Conservation (phyloP, 2,113 vertebrate genomes). For the Anhinga anhinga region DNA sequence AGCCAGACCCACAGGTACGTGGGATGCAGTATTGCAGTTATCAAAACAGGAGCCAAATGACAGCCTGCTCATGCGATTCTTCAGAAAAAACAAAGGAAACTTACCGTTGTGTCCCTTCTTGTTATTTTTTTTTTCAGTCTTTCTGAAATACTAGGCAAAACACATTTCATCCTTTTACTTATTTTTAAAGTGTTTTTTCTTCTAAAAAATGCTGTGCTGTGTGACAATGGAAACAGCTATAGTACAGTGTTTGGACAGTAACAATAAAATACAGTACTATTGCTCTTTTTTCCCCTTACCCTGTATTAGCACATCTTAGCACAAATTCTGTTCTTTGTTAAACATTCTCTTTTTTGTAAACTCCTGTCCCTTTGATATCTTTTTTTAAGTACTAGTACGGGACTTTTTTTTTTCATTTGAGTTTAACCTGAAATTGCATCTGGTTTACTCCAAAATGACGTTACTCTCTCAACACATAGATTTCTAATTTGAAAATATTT, state of each 20-base stretch:
- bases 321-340: neutral
- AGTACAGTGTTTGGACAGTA: neutral
- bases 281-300: neutral
- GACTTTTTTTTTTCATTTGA: neutral
- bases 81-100: neutral
- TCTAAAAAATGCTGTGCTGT: neutral
- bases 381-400: neutral
- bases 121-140: neutral
- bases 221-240: neutral
- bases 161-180: neutral
- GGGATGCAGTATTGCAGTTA: neutral
- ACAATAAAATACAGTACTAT: neutral
- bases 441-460: neutral
- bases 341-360: neutral
- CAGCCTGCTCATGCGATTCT: neutral
- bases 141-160: neutral
- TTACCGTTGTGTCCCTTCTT: neutral
- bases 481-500: neutral
- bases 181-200: neutral
- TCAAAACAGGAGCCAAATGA: neutral
- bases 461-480: neutral
- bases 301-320: neutral
- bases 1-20: neutral
- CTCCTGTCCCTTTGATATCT: neutral
- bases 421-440: neutral